Evolutionary conservation across 2,888 invertebrate genomes (phyloP).

Genomic region (Pandemis cinnamomeana): DNA sequence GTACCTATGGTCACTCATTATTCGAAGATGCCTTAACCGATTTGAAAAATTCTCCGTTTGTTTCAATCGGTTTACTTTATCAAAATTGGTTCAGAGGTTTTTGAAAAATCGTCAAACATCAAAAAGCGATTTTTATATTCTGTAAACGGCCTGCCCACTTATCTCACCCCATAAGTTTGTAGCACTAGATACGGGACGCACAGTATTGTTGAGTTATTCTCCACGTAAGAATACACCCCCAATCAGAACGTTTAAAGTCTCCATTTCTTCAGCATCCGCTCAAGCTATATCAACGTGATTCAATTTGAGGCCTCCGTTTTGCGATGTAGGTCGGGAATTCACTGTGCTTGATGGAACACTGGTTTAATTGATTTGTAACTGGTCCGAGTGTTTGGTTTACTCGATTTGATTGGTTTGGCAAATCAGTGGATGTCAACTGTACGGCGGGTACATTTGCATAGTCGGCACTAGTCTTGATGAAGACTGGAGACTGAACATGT

Average conservation of each 20-base stretch:
- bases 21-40: too few relatives aligned
- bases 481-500: constrained; percentile 24
- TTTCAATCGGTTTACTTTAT: too few relatives aligned
- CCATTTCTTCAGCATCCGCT: background rate
- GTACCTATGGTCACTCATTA: too few relatives aligned
- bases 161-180: too few relatives aligned
- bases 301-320: constrained; percentile 13
- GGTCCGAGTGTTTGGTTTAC: constrained; percentile 36
- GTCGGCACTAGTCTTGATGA: constrained; percentile 27
- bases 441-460: constrained; percentile 35
- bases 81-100: too few relatives aligned
- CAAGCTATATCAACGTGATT: background rate
- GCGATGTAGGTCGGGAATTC: constrained; percentile 1
- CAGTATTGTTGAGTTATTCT: background rate
- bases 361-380: constrained; percentile 40
- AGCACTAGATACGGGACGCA: too few relatives aligned
- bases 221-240: background rate
- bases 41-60: too few relatives aligned
- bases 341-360: background rate
- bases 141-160: too few relatives aligned
- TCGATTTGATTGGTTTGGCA: constrained; percentile 41
- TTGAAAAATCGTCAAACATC: too few relatives aligned
- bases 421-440: constrained; percentile 41
- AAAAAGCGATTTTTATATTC: too few relatives aligned
- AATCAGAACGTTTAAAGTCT: background rate